A percentile compares a stretch with the other conserved stretches of the same genome.
phyloP scores from a whole-genome alignment of 1,140 invertebrate genomes.

The Kradibia gibbosae region DNA sequence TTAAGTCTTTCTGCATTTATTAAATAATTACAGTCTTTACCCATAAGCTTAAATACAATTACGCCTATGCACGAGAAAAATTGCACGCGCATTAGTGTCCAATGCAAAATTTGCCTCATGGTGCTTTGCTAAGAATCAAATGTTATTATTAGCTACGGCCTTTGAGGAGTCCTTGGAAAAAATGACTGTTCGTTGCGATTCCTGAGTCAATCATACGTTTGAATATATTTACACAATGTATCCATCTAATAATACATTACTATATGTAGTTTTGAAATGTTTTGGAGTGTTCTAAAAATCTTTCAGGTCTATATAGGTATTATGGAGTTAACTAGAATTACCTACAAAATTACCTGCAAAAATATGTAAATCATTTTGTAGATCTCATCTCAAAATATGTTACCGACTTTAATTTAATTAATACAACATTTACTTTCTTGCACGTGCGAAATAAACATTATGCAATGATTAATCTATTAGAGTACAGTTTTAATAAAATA shows the following conservation, averaged over 20 bases:
- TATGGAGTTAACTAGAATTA: no score
- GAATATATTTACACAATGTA: background rate
- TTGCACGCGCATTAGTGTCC: background rate
- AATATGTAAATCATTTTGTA: no score
- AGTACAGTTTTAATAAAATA: no score
- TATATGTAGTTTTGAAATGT: background rate
- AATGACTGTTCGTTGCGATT: background rate
- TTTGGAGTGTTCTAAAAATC: no score
- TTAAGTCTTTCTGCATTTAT: background rate
- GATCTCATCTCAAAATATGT: no score
- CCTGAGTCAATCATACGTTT: background rate
- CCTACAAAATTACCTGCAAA: no score
- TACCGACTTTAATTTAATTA: no score
- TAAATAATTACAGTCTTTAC: slow-evolving; percentile 23
- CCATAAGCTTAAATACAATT: slow-evolving; percentile 30
- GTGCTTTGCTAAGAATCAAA: background rate
- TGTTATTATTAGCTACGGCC: background rate
- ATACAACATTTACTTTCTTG: no score
- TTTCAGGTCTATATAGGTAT: no score
- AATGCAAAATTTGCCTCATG: background rate
- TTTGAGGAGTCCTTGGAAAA: slow-evolving; percentile 18
- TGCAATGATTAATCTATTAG: no score
- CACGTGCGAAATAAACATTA: no score
- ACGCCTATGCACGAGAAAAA: background rate
- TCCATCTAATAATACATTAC: background rate